These are phyloP conservation scores for Cremastinae sp. DNA, from an alignment of 2,888 invertebrate species.

Conservation along the genomic window DNA sequence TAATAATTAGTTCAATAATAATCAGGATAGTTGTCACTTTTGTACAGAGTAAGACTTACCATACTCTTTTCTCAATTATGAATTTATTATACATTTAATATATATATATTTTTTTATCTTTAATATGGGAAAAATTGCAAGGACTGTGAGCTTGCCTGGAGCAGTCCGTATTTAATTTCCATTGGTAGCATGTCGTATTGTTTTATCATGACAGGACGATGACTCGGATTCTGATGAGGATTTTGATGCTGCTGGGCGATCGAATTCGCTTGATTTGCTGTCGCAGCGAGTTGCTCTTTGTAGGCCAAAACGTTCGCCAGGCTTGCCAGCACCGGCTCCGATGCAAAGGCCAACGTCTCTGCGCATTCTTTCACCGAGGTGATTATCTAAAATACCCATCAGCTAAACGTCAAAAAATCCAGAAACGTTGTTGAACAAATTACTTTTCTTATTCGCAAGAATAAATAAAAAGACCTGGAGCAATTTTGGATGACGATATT, in stretches of 20 bases:
- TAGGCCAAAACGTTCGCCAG: conserved; percentile 93
- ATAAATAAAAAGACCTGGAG: too few species aligned
- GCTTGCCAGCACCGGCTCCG: conserved; percentile 94
- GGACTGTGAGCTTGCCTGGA: conserved; percentile 89
- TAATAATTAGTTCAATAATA: too few species aligned
- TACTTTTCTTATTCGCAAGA: too few species aligned
- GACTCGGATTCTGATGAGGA: conserved; percentile 68
- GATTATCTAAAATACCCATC: conserved; percentile 53
- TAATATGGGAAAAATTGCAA: too few species aligned
- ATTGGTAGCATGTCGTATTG: conserved; percentile 95
- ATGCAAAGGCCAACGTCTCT: conserved; percentile 96
- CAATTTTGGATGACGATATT: conserved; percentile 92
- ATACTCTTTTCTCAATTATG: neutral
- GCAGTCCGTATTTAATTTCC: conserved; percentile 95
- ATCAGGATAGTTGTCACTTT: too few species aligned
- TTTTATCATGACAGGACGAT: conserved; percentile 85
- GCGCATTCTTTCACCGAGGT: conserved; percentile 88
- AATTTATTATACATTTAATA: conserved; percentile 1
- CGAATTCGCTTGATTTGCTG: conserved; percentile 73
- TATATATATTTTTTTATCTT: neutral
- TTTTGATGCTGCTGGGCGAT: conserved; percentile 70
- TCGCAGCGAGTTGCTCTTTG: conserved; percentile 84
- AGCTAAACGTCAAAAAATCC: neutral
- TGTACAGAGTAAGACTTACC: too few species aligned
- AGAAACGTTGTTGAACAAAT: too few species aligned